A percentile compares a stretch with the other conserved stretches of the same genome.
phyloP scores from a whole-genome alignment of 2,888 invertebrate species.

The Trachelus tabidus region DNA sequence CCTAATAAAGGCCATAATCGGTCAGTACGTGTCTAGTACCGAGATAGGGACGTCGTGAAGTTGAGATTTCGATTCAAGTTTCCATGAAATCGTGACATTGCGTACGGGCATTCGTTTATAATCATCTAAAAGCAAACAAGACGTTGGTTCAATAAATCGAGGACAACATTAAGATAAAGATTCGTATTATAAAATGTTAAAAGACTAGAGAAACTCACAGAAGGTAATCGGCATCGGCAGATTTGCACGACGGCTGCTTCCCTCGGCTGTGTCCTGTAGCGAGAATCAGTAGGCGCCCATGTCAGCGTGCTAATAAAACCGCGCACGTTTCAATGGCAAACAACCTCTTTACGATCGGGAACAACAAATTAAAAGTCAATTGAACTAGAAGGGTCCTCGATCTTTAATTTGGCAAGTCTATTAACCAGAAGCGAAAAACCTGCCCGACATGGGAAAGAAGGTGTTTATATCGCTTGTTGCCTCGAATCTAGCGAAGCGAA shows the following conservation, averaged over 20 bases:
- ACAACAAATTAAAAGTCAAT: background rate
- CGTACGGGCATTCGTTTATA: background rate
- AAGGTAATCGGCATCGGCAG: background rate
- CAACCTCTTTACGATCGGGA: background rate
- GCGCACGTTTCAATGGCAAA: background rate
- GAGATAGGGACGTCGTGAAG: background rate
- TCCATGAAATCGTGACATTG: background rate
- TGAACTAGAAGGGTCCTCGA: background rate
- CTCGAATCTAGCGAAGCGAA: conserved; percentile 6
- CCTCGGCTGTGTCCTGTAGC: background rate
- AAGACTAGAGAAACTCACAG: background rate
- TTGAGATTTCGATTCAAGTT: background rate
- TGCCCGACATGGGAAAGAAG: conserved; percentile 4
- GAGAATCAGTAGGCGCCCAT: conserved; percentile 2
- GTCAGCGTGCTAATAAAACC: background rate
- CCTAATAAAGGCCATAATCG: background rate
- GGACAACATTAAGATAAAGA: background rate
- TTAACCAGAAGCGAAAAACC: background rate
- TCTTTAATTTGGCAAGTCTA: background rate
- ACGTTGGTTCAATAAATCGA: background rate
- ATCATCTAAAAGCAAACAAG: background rate
- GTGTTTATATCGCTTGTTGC: conserved; percentile 12
- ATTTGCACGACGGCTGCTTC: background rate
- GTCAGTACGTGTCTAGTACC: background rate
- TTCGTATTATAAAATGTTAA: background rate